Conservation (phyloP, 2,888 invertebrate species). For the Pammene fasciana region DNA sequence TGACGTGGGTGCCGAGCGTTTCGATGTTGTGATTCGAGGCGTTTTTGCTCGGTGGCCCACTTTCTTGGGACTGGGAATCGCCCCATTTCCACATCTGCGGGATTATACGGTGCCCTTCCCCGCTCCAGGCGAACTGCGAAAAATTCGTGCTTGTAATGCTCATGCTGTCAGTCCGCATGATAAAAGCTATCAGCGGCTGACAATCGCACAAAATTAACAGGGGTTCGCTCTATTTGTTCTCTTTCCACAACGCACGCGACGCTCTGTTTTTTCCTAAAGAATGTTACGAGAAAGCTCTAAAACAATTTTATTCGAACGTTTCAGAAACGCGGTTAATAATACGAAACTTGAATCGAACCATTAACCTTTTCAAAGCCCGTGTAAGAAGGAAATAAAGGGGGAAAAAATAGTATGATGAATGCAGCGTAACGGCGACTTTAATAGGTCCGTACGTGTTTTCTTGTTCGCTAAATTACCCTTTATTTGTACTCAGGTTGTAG, state of each 20-base stretch:
- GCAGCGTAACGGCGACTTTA: conserved; percentile 63
- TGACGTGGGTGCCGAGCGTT: conserved; percentile 72
- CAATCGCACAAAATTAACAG: conserved; percentile 56
- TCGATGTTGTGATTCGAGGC: conserved; percentile 66
- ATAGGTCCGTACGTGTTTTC: conserved; percentile 62
- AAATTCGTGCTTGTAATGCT: conserved; percentile 8
- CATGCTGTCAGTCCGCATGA: conserved; percentile 44
- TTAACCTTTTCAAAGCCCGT: conserved; percentile 61
- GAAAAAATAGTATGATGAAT: conserved; percentile 58
- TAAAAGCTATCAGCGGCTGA: conserved; percentile 48
- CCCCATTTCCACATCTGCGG: conserved; percentile 18
- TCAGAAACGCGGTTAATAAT: conserved; percentile 45
- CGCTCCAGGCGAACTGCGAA: neutral
- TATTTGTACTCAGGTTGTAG: conserved; percentile 54
- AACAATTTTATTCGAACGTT: conserved; percentile 43
- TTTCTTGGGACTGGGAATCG: conserved; percentile 56
- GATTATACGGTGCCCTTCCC: conserved; percentile 8
- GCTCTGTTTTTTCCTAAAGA: conserved; percentile 43
- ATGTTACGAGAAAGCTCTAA: conserved; percentile 46
- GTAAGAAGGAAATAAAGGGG: conserved; percentile 56
- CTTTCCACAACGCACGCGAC: conserved; percentile 61
- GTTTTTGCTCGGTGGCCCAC: conserved; percentile 62
- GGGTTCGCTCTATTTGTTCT: conserved; percentile 56
- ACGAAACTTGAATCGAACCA: conserved; percentile 54
- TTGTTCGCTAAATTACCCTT: conserved; percentile 62